phyloP scores from a whole-genome alignment of 2,797 vertebrate genomes.

The Thaleichthys pacificus region DNA sequence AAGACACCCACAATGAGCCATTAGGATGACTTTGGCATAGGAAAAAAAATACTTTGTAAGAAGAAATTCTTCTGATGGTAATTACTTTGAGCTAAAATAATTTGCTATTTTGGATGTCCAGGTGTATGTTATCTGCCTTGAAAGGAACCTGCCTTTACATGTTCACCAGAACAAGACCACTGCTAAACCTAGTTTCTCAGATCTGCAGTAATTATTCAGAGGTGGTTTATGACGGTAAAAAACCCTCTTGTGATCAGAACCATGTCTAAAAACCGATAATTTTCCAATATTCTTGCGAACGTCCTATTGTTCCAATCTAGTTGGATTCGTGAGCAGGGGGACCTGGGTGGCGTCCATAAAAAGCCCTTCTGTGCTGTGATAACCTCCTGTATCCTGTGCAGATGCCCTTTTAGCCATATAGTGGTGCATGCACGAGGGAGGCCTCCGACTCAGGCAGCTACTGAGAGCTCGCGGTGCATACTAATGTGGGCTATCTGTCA shows the following conservation, averaged over 20 bases:
- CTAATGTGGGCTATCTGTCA: not conserved
- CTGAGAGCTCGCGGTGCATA: not conserved
- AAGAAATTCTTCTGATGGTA: too few species aligned
- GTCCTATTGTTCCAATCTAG: not conserved
- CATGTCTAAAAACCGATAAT: not conserved
- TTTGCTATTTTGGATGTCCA: too few species aligned
- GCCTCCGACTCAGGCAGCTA: not conserved
- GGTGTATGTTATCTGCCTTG: too few species aligned
- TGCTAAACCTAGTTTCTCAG: not conserved
- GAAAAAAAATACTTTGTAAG: too few species aligned
- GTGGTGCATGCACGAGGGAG: conserved; percentile 1
- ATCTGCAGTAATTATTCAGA: not conserved
- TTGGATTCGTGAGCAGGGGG: not conserved
- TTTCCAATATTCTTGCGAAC: not conserved
- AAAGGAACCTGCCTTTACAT: too few species aligned
- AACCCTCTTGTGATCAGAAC: not conserved
- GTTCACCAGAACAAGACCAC: too few species aligned
- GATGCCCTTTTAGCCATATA: not conserved
- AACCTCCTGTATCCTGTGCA: not conserved
- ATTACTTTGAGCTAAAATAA: too few species aligned
- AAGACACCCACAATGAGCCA: too few species aligned
- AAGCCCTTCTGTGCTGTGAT: not conserved
- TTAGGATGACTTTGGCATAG: too few species aligned
- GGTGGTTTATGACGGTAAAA: not conserved
- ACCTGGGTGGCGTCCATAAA: not conserved